A percentile compares a stretch with the other conserved stretches of the same genome.
phyloP scores from a whole-genome alignment of 2,888 invertebrate species.

The Tipula unca region DNA sequence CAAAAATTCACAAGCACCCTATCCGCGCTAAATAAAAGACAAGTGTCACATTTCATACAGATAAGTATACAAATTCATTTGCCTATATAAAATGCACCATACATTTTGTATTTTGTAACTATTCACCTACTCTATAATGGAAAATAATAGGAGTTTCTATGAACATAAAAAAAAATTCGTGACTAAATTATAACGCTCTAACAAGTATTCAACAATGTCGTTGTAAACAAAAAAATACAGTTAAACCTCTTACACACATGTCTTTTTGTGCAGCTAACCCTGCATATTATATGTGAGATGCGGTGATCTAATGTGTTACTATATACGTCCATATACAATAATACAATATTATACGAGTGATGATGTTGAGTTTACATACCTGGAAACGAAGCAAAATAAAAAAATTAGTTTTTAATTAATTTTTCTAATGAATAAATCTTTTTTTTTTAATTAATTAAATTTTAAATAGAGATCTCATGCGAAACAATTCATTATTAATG shows the following conservation, averaged over 20 bases:
- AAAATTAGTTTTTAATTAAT: not conserved
- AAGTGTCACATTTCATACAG: not conserved
- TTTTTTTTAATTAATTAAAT: not conserved
- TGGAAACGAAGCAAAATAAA: not conserved
- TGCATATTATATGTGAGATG: no score
- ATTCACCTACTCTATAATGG: not conserved
- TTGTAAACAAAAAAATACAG: not conserved
- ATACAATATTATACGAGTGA: not conserved
- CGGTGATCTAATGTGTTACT: not conserved
- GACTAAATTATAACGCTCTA: not conserved
- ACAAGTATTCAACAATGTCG: not conserved
- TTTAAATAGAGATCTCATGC: not conserved
- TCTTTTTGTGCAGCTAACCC: not conserved
- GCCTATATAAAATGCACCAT: not conserved
- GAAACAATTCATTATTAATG: not conserved
- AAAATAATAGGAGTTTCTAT: not conserved
- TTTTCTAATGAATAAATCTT: not conserved
- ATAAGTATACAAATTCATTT: not conserved
- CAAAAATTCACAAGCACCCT: not conserved
- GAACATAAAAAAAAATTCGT: not conserved
- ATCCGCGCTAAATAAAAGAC: not conserved
- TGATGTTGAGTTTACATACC: not conserved
- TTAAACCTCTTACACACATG: not conserved
- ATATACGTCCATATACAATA: not conserved
- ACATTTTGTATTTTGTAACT: not conserved